Evolutionary conservation across 2,797 vertebrate species (phyloP).

Genomic region (Hemibagrus guttatus): DNA sequence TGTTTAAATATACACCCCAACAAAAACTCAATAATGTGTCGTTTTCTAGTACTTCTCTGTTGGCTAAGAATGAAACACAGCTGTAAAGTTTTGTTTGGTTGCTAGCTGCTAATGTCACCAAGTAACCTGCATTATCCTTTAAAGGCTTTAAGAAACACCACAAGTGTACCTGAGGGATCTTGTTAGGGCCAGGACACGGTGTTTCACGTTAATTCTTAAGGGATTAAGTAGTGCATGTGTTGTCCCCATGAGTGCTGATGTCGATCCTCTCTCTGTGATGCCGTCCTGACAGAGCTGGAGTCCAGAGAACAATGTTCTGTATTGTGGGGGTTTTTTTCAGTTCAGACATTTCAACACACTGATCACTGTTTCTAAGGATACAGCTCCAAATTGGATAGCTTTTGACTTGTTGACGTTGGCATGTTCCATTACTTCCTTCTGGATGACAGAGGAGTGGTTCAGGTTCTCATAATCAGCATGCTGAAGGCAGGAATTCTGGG

Average conservation of each 20-base stretch:
- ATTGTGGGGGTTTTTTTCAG: neutral
- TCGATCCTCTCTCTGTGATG: neutral
- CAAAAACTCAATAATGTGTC: neutral
- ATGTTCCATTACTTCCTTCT: neutral
- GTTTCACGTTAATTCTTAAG: slow-evolving; percentile 42
- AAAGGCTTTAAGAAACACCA: slow-evolving; percentile 39
- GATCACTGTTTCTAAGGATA: neutral
- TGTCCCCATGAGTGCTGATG: slow-evolving; percentile 13
- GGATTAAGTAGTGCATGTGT: neutral
- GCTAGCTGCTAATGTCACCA: slow-evolving; percentile 11
- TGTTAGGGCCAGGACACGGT: slow-evolving; percentile 48
- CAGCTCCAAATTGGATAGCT: neutral
- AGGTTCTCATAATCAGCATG: neutral
- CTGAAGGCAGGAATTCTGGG: slow-evolving; percentile 10
- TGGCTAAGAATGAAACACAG: neutral
- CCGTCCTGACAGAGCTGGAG: slow-evolving; percentile 30
- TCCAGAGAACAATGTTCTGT: slow-evolving; percentile 18
- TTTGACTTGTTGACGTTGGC: neutral
- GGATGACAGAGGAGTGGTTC: neutral
- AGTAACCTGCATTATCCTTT: slow-evolving; percentile 30
- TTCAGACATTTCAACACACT: neutral
- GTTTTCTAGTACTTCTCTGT: neutral
- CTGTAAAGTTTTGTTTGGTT: slow-evolving; percentile 23
- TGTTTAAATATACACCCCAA: neutral
- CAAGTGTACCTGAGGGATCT: slow-evolving; percentile 52